These are phyloP conservation scores for Hipparchia sbordonii DNA, from an alignment of 2,888 invertebrate genomes.

Conservation along the genomic window DNA sequence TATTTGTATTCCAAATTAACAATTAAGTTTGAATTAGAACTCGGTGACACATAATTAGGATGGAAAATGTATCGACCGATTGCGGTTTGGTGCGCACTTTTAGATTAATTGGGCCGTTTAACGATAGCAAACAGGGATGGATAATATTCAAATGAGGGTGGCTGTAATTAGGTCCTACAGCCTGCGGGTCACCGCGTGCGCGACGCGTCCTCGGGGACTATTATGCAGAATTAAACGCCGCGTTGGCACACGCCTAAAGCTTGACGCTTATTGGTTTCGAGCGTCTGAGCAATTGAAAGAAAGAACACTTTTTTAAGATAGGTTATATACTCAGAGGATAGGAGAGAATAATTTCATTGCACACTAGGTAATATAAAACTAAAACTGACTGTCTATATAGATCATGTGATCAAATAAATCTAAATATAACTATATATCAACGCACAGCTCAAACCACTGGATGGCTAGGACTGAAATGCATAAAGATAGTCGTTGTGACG, in stretches of 20 bases:
- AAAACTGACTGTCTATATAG: too few species aligned
- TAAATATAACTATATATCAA: too few species aligned
- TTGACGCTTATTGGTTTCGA: too few species aligned
- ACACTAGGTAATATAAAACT: too few species aligned
- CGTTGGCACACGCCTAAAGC: not conserved
- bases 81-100: slow-evolving; percentile 34
- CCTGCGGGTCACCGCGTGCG: slow-evolving; percentile 16
- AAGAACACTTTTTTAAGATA: too few species aligned
- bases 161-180: slow-evolving; percentile 29
- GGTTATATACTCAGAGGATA: too few species aligned
- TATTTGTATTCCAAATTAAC: slow-evolving; percentile 37
- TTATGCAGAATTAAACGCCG: not conserved
- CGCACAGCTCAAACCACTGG: too few species aligned
- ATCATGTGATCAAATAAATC: too few species aligned
- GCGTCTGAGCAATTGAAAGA: too few species aligned
- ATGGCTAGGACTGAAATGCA: too few species aligned
- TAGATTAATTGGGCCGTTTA: slow-evolving; percentile 37
- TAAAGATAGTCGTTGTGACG: too few species aligned
- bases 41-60: slow-evolving; percentile 35
- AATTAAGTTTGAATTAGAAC: slow-evolving; percentile 36
- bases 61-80: slow-evolving; percentile 32
- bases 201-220: slow-evolving; percentile 11
- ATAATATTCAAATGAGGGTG: slow-evolving; percentile 35
- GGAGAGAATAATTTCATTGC: too few species aligned
- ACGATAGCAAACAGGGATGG: slow-evolving; percentile 28